A percentile compares a stretch with the other conserved stretches of the same genome.
Evolutionary conservation across 2,113 vertebrate genomes (phyloP).

Genomic region (Scartelaos histophorus): DNA sequence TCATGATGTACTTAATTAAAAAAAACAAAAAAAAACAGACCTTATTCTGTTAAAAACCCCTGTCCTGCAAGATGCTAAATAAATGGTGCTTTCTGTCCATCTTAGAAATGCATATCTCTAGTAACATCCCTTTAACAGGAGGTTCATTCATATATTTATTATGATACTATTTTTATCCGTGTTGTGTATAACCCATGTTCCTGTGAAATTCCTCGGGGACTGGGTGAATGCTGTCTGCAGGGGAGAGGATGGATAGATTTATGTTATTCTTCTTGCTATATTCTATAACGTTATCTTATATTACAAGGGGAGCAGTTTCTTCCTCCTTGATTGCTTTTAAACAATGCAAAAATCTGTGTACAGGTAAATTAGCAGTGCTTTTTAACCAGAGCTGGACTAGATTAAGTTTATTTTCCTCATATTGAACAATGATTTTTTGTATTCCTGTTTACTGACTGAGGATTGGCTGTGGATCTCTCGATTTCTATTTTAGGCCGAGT

Average conservation of each 20-base stretch:
- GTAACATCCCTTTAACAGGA: conserved; percentile 37
- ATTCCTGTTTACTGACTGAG: too few species aligned
- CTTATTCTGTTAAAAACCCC: conserved; percentile 7
- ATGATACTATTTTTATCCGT: background rate
- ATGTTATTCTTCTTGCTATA: background rate
- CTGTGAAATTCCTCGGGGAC: background rate
- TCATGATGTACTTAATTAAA: too few species aligned
- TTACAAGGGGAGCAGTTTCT: background rate
- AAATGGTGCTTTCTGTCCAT: background rate
- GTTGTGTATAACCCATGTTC: background rate
- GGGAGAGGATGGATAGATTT: background rate
- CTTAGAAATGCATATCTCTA: conserved; percentile 5
- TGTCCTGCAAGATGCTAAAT: background rate
- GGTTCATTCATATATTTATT: conserved; percentile 50
- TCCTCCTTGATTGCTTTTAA: background rate
- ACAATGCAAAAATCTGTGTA: background rate
- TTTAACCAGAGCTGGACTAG: too few species aligned
- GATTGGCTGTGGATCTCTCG: too few species aligned
- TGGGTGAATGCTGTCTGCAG: background rate
- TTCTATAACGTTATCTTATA: background rate
- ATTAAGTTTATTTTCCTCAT: too few species aligned
- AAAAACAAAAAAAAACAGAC: too few species aligned
- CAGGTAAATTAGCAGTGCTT: too few species aligned
- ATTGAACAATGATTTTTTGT: too few species aligned
- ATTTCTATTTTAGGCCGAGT: too few species aligned